Conservation (phyloP, 2,113 vertebrate species). For the Psophia crepitans region DNA sequence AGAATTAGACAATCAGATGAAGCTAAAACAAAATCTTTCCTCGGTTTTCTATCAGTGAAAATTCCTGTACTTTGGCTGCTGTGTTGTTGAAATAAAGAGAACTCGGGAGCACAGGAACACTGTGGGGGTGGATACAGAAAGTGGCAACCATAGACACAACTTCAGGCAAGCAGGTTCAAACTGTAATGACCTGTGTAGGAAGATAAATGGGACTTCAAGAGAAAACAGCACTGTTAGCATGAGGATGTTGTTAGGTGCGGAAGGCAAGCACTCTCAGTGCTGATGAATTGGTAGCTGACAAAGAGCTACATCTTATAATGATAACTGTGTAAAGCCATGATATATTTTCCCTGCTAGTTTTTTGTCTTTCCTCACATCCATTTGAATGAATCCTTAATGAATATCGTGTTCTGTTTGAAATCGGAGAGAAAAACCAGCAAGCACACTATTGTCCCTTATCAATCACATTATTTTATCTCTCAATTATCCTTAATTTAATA, state of each 20-base stretch:
- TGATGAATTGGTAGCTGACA: conserved; percentile 30
- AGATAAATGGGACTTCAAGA: conserved; percentile 57
- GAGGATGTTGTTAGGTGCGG: conserved; percentile 39
- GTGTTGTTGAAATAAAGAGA: conserved; percentile 10
- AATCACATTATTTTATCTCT: conserved; percentile 19
- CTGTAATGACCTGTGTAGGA: conserved; percentile 39
- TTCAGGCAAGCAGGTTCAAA: conserved; percentile 35
- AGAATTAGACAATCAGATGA: neutral
- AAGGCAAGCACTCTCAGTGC: neutral
- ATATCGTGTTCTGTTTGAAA: neutral
- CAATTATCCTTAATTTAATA: conserved; percentile 42
- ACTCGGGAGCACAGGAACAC: conserved; percentile 6
- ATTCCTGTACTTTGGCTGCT: neutral
- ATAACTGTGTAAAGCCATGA: neutral
- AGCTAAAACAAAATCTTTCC: neutral
- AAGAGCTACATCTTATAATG: conserved; percentile 3
- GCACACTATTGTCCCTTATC: neutral
- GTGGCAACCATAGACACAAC: conserved; percentile 14
- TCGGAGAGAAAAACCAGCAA: conserved; percentile 9
- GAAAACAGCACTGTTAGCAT: conserved; percentile 44
- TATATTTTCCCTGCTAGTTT: neutral
- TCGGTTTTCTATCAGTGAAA: neutral
- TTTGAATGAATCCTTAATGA: conserved; percentile 1
- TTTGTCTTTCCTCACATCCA: neutral
- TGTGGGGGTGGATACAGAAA: conserved; percentile 34